These are phyloP conservation scores for Etheostoma spectabile DNA, from an alignment of 2,113 vertebrate species.

Conservation along the genomic window DNA sequence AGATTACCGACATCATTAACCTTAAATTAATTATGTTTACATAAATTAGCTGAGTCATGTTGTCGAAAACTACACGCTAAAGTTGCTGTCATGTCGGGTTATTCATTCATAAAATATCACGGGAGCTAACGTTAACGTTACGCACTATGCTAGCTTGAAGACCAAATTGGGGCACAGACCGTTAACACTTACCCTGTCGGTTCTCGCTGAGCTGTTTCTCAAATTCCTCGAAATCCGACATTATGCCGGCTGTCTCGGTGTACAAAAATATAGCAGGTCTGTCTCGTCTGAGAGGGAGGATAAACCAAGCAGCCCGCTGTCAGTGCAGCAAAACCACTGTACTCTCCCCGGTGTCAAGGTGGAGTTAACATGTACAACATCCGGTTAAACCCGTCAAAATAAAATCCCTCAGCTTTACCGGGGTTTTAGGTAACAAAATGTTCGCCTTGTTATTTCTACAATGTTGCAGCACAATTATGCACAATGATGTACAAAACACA, in stretches of 20 bases:
- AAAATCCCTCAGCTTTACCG: background rate
- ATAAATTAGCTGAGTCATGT: conserved; percentile 26
- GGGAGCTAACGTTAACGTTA: conserved; percentile 10
- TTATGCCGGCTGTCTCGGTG: background rate
- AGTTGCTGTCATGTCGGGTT: conserved; percentile 24
- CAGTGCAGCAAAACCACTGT: conserved; percentile 16
- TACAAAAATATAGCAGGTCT: background rate
- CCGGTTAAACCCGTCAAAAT: conserved; percentile 45
- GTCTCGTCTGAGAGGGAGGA: background rate
- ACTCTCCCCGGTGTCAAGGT: background rate
- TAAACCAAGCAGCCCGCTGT: background rate
- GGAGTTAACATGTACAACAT: background rate
- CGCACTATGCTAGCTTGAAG: conserved; percentile 39
- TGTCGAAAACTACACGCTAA: background rate
- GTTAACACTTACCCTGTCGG: conserved; percentile 76
- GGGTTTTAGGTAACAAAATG: background rate
- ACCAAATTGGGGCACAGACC: conserved; percentile 1
- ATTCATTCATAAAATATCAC: conserved; percentile 49
- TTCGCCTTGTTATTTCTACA: background rate
- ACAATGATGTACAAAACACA: too few relatives aligned
- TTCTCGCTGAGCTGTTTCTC: conserved; percentile 86
- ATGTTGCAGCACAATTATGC: too few relatives aligned
- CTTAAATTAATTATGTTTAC: background rate
- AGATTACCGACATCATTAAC: background rate
- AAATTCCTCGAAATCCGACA: conserved; percentile 87